Evolutionary conservation across 2,888 invertebrate genomes (phyloP).

Genomic region (Phragmatobia fuliginosa): DNA sequence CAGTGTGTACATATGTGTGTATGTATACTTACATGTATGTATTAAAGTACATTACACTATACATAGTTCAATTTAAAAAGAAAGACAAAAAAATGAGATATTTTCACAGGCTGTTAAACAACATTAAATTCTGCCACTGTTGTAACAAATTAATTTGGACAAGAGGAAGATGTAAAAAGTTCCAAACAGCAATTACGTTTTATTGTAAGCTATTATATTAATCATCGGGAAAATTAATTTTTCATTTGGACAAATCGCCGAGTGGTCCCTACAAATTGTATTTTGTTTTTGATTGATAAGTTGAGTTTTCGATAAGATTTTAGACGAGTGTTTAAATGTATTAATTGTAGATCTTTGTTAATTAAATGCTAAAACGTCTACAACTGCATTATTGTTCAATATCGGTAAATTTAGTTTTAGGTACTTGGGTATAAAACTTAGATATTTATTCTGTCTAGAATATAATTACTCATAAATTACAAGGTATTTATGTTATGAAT

Average conservation of each 20-base stretch:
- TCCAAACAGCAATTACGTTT: conserved; percentile 85
- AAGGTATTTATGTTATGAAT: too few relatives aligned
- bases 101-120: conserved; percentile 43
- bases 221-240: conserved; percentile 86
- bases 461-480: too few relatives aligned
- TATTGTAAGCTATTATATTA: conserved; percentile 84
- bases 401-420: too few relatives aligned
- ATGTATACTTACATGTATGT: background rate
- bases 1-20: background rate
- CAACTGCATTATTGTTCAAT: too few relatives aligned
- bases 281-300: conserved; percentile 79
- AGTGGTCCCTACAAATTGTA: conserved; percentile 77
- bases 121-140: conserved; percentile 54
- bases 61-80: background rate
- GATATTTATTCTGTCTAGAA: too few relatives aligned
- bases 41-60: background rate
- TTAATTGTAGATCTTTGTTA: background rate
- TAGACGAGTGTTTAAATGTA: conserved; percentile 41
- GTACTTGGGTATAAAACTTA: too few relatives aligned
- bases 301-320: conserved; percentile 65
- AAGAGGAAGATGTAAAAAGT: conserved; percentile 86
- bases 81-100: conserved; percentile 16
- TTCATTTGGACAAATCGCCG: conserved; percentile 85
- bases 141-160: conserved; percentile 83
- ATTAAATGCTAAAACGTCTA: background rate